phyloP scores from a whole-genome alignment of 2,888 invertebrate genomes.

The Dicroscelio sp. region DNA sequence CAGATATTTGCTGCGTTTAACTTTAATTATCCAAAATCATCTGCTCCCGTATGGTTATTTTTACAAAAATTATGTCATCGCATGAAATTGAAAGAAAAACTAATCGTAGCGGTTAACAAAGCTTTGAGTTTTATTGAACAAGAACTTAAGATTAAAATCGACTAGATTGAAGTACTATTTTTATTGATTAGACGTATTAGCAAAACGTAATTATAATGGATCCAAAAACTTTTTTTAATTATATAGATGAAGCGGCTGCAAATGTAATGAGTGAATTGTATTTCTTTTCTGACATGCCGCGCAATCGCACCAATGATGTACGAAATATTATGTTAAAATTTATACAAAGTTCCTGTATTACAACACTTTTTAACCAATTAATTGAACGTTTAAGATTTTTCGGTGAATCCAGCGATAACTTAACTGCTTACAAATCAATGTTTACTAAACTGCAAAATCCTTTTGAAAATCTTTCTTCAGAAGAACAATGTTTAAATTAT shows the following conservation, averaged over 20 bases:
- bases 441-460: conserved; percentile 44
- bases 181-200: background rate
- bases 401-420: conserved; percentile 54
- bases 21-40: background rate
- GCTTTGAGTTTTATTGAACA: background rate
- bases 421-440: conserved; percentile 47
- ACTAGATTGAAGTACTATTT: background rate
- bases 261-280: conserved; percentile 45
- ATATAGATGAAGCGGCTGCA: background rate
- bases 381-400: conserved; percentile 44
- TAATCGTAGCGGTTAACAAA: background rate
- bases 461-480: conserved; percentile 32
- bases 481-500: conserved; percentile 28
- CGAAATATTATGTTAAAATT: conserved; percentile 39
- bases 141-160: background rate
- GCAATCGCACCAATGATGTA: conserved; percentile 52
- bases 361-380: conserved; percentile 16
- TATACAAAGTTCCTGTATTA: conserved; percentile 20
- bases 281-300: conserved; percentile 18
- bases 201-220: conserved; percentile 16
- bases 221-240: conserved; percentile 19
- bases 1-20: background rate
- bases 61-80: conserved; percentile 10
- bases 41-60: background rate
- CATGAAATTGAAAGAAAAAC: background rate